These are phyloP conservation scores for Alsophila aescularia DNA, from an alignment of 2,888 invertebrate species.

Conservation along the genomic window DNA sequence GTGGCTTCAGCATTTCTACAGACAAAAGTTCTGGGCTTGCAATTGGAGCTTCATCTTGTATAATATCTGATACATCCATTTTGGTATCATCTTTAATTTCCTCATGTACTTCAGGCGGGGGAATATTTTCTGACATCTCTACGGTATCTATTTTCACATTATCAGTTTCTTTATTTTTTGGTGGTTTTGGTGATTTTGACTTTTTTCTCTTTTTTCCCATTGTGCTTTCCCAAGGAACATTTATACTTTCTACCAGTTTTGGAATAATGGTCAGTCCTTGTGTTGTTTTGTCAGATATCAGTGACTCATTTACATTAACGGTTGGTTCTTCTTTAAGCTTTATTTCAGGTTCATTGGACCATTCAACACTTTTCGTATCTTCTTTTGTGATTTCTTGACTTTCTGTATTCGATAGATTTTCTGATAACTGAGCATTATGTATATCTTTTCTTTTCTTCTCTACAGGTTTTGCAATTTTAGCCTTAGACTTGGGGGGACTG, in stretches of 20 bases:
- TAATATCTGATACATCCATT: background rate
- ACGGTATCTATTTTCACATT: constrained; percentile 12
- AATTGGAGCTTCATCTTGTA: background rate
- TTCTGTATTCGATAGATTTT: constrained; percentile 6
- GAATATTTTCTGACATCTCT: background rate
- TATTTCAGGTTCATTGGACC: constrained; percentile 1
- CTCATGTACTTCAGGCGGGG: background rate
- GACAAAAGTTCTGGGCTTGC: background rate
- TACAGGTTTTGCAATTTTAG: constrained; percentile 70
- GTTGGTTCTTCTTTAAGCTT: constrained; percentile 10
- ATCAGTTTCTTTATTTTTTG: constrained; percentile 28
- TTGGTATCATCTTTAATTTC: constrained; percentile 4
- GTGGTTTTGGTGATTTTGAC: constrained; percentile 46
- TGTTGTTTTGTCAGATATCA: background rate
- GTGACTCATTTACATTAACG: background rate
- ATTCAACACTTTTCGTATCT: constrained; percentile 6
- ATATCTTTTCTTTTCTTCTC: constrained; percentile 63
- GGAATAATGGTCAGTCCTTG: background rate
- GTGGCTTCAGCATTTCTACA: background rate
- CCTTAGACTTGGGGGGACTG: constrained; percentile 54
- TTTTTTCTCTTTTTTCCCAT: constrained; percentile 50
- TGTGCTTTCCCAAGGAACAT: constrained; percentile 32
- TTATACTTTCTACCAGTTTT: constrained; percentile 4
- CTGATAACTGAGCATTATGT: constrained; percentile 27
- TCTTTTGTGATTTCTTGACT: constrained; percentile 9